phyloP scores from a whole-genome alignment of 1,140 invertebrate species.

The Zaprionus capensis region DNA sequence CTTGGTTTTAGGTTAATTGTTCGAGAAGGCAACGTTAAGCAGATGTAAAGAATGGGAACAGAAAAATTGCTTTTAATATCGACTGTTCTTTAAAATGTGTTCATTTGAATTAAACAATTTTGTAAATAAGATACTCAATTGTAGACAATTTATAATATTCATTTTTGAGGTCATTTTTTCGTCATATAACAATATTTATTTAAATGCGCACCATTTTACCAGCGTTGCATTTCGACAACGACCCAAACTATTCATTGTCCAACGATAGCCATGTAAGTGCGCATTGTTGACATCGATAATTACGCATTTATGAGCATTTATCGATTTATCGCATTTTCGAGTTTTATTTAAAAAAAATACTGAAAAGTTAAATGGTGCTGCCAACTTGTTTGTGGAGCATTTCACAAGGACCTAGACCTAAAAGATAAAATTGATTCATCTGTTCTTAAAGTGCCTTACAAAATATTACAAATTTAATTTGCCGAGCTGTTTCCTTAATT shows the following conservation, averaged over 20 bases:
- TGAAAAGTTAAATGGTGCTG: background rate
- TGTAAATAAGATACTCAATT: background rate
- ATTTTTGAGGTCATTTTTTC: background rate
- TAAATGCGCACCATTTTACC: background rate
- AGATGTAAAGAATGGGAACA: background rate
- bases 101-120: background rate
- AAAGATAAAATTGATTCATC: background rate
- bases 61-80: background rate
- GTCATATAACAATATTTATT: background rate
- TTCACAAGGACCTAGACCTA: too few relatives aligned
- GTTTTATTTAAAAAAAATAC: background rate
- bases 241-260: background rate
- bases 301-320: too few relatives aligned
- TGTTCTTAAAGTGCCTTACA: too few relatives aligned
- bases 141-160: background rate
- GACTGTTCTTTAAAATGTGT: background rate
- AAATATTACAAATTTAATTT: too few relatives aligned
- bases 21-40: background rate
- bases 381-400: background rate
- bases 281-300: background rate
- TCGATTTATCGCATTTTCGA: background rate
- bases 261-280: background rate
- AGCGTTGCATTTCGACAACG: background rate
- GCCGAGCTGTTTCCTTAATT: too few relatives aligned
- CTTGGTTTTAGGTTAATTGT: background rate